Evolutionary conservation across 2,113 vertebrate genomes (phyloP), one percentile per base, ranked within the genome.

Genomic region (Baryphthengus martii): DNA sequence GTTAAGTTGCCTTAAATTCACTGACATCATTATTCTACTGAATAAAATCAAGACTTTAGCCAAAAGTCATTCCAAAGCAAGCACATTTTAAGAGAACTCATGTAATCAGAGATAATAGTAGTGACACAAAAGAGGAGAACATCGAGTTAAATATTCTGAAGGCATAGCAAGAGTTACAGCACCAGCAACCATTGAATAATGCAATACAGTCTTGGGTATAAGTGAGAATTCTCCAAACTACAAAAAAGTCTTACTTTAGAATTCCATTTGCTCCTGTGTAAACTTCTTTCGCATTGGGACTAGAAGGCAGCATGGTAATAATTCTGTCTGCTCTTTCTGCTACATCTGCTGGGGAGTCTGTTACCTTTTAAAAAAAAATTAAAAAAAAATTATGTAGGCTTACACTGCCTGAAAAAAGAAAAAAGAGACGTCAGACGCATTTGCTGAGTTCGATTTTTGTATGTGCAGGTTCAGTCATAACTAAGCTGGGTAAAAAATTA

Each of bases 281-380:
- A 92, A 98, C 99, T 55, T 99, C 99, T 84, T 98, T 84, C 6
- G 99, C 98, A 96, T 99, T 99, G 53, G 98, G 98, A 97, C 98
- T 99, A 67, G 99, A 99, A 59, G 99, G 99, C 88, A 99, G 97
- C 99, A 99, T 99, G 58, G 99, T 99, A 96, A 99, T 99, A 93
- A 99, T 99, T 93, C 99, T 98, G 97, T 99, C 99, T 61, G 99
- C 99, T 97, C 98, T 99, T 80, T 99, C 99, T 67, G 99, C 99
- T 73, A 99, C 99, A 17, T 99, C 99, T 95, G 99, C 98, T 88
- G 99, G 99, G 50, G 98, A 99, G 96, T 99, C 99, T 25, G 98
- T 98, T 94, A 99, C 99, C 99, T 99, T 98, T 89, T 40, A 95
- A 97, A 96, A 24, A 56, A 93, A 96, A 89, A 94, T 82, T 85